Conservation (phyloP, 2,888 invertebrate species). For the Aspidapion aeneum region DNA sequence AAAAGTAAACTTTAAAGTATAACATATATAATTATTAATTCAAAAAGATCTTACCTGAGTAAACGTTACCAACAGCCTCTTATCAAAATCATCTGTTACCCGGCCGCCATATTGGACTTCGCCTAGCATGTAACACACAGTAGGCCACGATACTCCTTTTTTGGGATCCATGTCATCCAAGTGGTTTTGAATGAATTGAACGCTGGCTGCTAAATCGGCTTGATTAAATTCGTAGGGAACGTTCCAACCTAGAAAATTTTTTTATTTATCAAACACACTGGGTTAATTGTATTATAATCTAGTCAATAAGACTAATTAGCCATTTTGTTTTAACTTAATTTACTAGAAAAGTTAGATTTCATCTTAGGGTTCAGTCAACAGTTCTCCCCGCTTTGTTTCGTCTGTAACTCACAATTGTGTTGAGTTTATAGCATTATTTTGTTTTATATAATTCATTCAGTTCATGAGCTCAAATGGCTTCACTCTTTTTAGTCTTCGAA, state of each 20-base stretch:
- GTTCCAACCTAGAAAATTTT: constrained; percentile 77
- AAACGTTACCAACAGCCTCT: constrained; percentile 87
- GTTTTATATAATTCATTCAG: not conserved
- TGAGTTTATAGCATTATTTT: too few relatives aligned
- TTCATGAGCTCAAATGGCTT: not conserved
- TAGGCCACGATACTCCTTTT: constrained; percentile 96
- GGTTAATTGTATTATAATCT: too few relatives aligned
- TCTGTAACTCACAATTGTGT: too few relatives aligned
- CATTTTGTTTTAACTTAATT: too few relatives aligned
- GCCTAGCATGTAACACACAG: constrained; percentile 95
- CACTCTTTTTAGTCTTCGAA: too few relatives aligned
- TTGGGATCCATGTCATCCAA: constrained; percentile 96
- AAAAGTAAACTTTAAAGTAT: too few relatives aligned
- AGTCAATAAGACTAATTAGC: too few relatives aligned
- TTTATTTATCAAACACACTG: too few relatives aligned
- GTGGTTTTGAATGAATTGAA: constrained; percentile 95
- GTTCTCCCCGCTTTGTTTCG: too few relatives aligned
- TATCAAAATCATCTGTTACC: constrained; percentile 97
- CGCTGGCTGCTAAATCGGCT: constrained; percentile 92
- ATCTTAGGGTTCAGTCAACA: too few relatives aligned
- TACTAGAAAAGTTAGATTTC: too few relatives aligned
- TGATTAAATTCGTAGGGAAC: constrained; percentile 96
- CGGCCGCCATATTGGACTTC: constrained; percentile 81
- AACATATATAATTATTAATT: too few relatives aligned
- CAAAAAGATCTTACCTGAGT: constrained; percentile 70